These are phyloP conservation scores for Lampris megalopsis DNA, from an alignment of 2,113 vertebrate genomes.

Conservation along the genomic window DNA sequence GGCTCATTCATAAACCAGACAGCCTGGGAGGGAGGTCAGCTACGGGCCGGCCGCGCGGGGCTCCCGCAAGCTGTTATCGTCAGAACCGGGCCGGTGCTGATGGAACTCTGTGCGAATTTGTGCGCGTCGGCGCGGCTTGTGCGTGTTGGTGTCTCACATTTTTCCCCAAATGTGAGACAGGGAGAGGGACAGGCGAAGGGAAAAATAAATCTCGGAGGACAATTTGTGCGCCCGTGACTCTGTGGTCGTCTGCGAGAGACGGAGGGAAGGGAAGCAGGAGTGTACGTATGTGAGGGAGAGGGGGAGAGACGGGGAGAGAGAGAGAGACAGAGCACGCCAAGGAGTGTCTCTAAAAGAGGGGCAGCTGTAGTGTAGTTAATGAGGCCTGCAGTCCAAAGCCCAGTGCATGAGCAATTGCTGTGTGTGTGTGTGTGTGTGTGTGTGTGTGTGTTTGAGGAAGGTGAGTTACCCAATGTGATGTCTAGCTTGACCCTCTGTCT, in stretches of 20 bases:
- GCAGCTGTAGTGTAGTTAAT: slow-evolving; percentile 81
- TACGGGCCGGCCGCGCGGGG: too few relatives aligned
- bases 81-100: too few relatives aligned
- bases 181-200: slow-evolving; percentile 12
- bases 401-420: slow-evolving; percentile 57
- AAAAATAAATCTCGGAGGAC: slow-evolving; percentile 56
- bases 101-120: not conserved
- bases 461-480: slow-evolving; percentile 77
- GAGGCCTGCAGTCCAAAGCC: slow-evolving; percentile 77
- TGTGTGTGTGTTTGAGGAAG: slow-evolving; percentile 59
- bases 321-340: slow-evolving; percentile 62
- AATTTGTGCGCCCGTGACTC: slow-evolving; percentile 44
- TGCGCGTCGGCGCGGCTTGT: too few relatives aligned
- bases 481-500: slow-evolving; percentile 78
- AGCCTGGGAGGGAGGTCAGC: not conserved
- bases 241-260: slow-evolving; percentile 24
- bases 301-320: slow-evolving; percentile 19
- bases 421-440: slow-evolving; percentile 43
- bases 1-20: not conserved
- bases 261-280: slow-evolving; percentile 26
- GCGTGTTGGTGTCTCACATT: not conserved
- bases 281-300: slow-evolving; percentile 45
- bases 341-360: slow-evolving; percentile 75
- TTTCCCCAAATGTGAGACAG: slow-evolving; percentile 6
- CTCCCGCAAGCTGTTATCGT: too few relatives aligned